Conservation (phyloP, 2,797 vertebrate genomes). For the Serranus cabrilla region DNA sequence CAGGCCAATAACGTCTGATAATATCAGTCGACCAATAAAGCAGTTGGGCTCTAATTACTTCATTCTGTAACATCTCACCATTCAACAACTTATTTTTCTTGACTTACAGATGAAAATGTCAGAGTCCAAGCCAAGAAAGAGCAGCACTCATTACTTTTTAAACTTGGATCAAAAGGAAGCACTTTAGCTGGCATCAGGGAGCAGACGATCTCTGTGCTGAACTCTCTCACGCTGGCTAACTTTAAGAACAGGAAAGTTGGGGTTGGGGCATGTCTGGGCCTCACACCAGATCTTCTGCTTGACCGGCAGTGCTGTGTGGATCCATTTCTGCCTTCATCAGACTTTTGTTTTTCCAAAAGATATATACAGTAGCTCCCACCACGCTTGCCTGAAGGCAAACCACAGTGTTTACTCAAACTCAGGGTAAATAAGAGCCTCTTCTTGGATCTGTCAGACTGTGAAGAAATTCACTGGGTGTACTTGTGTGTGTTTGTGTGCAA, state of each 20-base stretch:
- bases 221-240: conserved; percentile 39
- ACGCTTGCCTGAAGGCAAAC: conserved; percentile 52
- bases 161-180: conserved; percentile 31
- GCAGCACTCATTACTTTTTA: not conserved
- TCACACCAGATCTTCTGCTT: conserved; percentile 20
- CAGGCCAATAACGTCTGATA: too few species aligned
- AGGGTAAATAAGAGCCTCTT: conserved; percentile 59
- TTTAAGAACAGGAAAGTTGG: conserved; percentile 41
- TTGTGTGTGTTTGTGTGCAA: conserved; percentile 6
- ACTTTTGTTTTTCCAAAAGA: conserved; percentile 51
- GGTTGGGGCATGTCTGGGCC: conserved; percentile 11
- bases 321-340: conserved; percentile 50
- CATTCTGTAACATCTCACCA: not conserved
- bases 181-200: not conserved
- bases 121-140: not conserved
- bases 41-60: too few species aligned
- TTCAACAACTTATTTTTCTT: not conserved
- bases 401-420: conserved; percentile 60
- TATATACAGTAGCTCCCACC: conserved; percentile 39
- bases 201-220: conserved; percentile 37
- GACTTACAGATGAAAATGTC: not conserved
- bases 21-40: too few species aligned
- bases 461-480: conserved; percentile 44
- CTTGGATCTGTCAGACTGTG: conserved; percentile 52
- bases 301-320: not conserved